A percentile compares a stretch with the other conserved stretches of the same genome.
Conservation (phyloP, 2,888 invertebrate genomes). For the Girardia tigrina region DNA sequence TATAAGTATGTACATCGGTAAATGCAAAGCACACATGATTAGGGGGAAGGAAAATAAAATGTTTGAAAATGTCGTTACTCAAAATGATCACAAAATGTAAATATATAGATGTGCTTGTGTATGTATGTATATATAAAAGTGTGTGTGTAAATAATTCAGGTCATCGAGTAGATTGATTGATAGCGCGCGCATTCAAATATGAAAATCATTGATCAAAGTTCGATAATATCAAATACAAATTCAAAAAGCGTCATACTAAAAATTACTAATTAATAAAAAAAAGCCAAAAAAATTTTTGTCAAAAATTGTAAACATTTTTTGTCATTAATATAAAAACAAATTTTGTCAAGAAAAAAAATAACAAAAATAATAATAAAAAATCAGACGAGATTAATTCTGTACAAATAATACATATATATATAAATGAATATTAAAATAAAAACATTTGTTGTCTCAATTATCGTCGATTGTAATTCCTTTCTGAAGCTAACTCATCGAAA, state of each 20-base stretch:
- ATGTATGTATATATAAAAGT: too few species aligned
- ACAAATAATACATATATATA: too few species aligned
- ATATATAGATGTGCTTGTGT: too few species aligned
- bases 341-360: not conserved
- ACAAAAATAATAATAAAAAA: not conserved
- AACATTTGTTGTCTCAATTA: too few species aligned
- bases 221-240: too few species aligned
- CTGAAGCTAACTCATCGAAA: not conserved
- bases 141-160: slow-evolving; percentile 5
- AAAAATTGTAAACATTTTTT: not conserved
- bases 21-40: slow-evolving; percentile 10
- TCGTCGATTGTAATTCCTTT: not conserved
- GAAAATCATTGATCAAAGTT: slow-evolving; percentile 17
- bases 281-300: not conserved
- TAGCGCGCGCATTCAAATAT: not conserved
- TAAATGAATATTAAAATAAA: too few species aligned
- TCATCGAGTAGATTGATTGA: not conserved
- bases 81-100: not conserved
- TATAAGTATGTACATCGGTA: not conserved
- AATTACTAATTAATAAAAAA: not conserved
- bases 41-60: not conserved
- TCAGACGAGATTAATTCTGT: not conserved
- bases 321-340: not conserved
- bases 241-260: not conserved
- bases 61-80: not conserved